These are phyloP conservation scores for Paradoxurus hermaphroditus DNA, from an alignment of 2,113 vertebrate genomes.

Conservation along the genomic window DNA sequence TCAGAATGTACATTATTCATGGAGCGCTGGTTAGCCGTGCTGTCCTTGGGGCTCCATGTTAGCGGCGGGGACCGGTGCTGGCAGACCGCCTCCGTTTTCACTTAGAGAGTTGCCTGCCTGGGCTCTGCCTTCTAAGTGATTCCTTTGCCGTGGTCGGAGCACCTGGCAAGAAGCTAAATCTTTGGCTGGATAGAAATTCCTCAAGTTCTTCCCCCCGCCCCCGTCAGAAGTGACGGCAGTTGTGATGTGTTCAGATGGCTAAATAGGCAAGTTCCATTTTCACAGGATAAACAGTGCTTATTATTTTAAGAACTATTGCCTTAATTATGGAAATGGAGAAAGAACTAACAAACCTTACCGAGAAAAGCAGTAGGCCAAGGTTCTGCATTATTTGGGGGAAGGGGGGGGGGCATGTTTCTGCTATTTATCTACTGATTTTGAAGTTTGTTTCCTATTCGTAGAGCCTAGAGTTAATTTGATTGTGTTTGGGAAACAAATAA, in stretches of 20 bases:
- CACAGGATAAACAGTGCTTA: not conserved
- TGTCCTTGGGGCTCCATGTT: accelerated
- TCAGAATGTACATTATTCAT: not conserved
- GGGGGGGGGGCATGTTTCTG: not conserved
- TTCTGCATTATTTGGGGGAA: not conserved
- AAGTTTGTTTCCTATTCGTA: not conserved
- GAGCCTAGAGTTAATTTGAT: not conserved
- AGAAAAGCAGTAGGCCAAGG: not conserved
- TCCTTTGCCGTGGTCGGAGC: not conserved
- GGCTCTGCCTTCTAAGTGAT: not conserved
- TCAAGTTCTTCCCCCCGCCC: not conserved
- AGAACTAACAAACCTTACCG: not conserved
- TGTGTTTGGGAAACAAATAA: not conserved
- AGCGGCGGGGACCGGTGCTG: not conserved
- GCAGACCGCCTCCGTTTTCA: not conserved
- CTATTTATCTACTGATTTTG: not conserved
- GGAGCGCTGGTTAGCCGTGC: not conserved
- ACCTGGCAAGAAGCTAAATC: slow-evolving; percentile 20
- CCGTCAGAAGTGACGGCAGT: not conserved
- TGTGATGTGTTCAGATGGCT: not conserved
- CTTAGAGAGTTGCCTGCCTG: slow-evolving; percentile 30
- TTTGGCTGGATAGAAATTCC: not conserved
- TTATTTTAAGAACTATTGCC: slow-evolving; percentile 24
- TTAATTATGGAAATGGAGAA: slow-evolving; percentile 7
- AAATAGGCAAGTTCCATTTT: slow-evolving; percentile 1